These are phyloP conservation scores for Mythimna ferrago DNA, from an alignment of 2,888 invertebrate genomes.

Conservation along the genomic window DNA sequence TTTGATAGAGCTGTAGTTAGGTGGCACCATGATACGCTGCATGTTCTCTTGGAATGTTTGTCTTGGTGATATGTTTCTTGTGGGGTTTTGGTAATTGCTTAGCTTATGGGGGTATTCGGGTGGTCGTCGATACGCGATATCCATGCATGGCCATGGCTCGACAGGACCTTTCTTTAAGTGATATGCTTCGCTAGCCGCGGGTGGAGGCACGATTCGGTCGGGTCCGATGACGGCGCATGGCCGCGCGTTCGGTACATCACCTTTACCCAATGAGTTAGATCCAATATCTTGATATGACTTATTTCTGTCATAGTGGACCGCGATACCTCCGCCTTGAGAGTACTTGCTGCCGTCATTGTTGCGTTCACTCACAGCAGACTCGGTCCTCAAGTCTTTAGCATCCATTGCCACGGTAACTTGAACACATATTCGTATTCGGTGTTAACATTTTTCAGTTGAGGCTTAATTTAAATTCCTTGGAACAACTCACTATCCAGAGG, in stretches of 20 bases:
- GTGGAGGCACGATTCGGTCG: slow-evolving; percentile 83
- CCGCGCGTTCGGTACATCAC: slow-evolving; percentile 81
- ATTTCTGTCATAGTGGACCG: slow-evolving; percentile 79
- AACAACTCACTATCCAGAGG: slow-evolving; percentile 64
- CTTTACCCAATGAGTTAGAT: slow-evolving; percentile 82
- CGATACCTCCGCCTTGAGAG: slow-evolving; percentile 75
- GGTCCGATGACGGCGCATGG: slow-evolving; percentile 90
- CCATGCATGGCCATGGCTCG: slow-evolving; percentile 80
- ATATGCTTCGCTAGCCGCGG: slow-evolving; percentile 75
- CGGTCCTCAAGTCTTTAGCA: slow-evolving; percentile 85
- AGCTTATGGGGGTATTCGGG: slow-evolving; percentile 84
- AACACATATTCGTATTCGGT: slow-evolving; percentile 73
- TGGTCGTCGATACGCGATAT: slow-evolving; percentile 78
- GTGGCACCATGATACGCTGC: slow-evolving; percentile 87
- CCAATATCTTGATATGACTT: slow-evolving; percentile 84
- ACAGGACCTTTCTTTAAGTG: slow-evolving; percentile 75
- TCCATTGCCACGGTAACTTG: slow-evolving; percentile 82
- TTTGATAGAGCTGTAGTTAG: slow-evolving; percentile 80
- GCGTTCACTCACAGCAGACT: slow-evolving; percentile 80
- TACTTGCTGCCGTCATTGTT: slow-evolving; percentile 85
- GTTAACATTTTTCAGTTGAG: slow-evolving; percentile 78
- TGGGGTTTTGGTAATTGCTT: slow-evolving; percentile 78
- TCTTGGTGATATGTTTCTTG: slow-evolving; percentile 89
- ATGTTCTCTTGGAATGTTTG: slow-evolving; percentile 90
- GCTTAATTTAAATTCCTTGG: slow-evolving; percentile 55